These are phyloP conservation scores for Trichosurus vulpecula DNA, from an alignment of 2,797 vertebrate species.

Conservation along the genomic window DNA sequence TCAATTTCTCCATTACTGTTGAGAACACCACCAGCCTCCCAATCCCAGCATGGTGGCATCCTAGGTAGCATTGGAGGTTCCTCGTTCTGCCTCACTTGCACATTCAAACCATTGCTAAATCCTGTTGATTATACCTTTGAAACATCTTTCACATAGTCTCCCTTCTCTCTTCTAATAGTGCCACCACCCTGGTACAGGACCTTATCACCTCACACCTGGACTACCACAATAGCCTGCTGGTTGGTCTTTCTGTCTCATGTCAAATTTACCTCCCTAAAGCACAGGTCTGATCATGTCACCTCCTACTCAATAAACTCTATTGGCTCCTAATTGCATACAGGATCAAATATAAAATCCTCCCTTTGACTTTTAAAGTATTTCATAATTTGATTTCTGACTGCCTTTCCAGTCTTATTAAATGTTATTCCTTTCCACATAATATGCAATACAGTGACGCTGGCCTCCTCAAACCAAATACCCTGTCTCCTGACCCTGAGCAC, in stretches of 20 bases:
- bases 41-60: neutral
- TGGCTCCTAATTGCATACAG: neutral
- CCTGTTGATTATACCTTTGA: neutral
- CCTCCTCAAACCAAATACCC: neutral
- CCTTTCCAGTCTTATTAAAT: neutral
- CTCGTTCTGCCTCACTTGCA: neutral
- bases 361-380: neutral
- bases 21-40: neutral
- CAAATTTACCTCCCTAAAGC: neutral
- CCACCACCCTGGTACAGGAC: neutral
- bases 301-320: neutral
- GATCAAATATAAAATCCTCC: neutral
- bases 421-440: neutral
- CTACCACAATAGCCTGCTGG: neutral
- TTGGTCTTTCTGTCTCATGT: neutral
- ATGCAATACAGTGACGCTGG: neutral
- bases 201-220: neutral
- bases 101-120: neutral
- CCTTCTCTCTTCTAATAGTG: neutral
- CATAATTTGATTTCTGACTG: neutral
- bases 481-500: neutral
- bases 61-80: neutral
- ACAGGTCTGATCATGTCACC: neutral
- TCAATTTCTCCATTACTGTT: neutral
- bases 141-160: neutral